Evolutionary conservation across 2,113 vertebrate species (phyloP), one percentile per base, ranked within the genome.

Genomic region (Stictonetta naevosa): DNA sequence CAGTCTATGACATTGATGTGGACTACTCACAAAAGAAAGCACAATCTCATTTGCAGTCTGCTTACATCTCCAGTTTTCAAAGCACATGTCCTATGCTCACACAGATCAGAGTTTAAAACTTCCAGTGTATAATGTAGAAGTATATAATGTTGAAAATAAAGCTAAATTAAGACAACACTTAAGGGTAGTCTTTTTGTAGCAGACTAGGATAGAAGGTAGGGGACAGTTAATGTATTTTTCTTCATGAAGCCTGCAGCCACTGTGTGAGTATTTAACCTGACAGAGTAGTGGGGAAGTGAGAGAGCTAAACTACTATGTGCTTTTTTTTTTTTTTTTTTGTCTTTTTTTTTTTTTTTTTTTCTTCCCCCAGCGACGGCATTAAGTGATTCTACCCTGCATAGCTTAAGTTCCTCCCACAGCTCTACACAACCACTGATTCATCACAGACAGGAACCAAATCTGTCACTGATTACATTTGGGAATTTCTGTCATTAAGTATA

Each of bases 1-100:
- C 26, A 67, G 52, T 6, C 46, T 22, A 6, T 4, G 15, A 60
- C 1, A 0, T 36, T 46, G 53, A 66, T 16, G 55, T 1, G 0
- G 56, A 59, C 8, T 38, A 21, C 29, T 53, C 18, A 8, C 3
- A 7, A 11, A 10, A 84, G 62, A 80, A 79, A 25, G 18, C 26
- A 42, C 31, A n/a, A 40, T 31, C 59, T 38, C 79, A 34, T 29
- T 44, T 33, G 31, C n/a, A 94, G 68, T 18, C 28, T 2, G 0
- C 18, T 77, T 40, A 23, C 31, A 86, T 0, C 33, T 10, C 44
- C 36, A 8, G 33, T 67, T 91, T 71, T 64, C 42, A 82, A 82
- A 79, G 25, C 18, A 48, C 48, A 78, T 1, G 0, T 68, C 33
- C 58, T 68, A 34, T 10, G 13, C 10, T 78, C 12, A 68, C 11